Evolutionary conservation across 2,113 vertebrate species (phyloP), one percentile per base, ranked within the genome.

Genomic region (Leptobrachium leishanense): DNA sequence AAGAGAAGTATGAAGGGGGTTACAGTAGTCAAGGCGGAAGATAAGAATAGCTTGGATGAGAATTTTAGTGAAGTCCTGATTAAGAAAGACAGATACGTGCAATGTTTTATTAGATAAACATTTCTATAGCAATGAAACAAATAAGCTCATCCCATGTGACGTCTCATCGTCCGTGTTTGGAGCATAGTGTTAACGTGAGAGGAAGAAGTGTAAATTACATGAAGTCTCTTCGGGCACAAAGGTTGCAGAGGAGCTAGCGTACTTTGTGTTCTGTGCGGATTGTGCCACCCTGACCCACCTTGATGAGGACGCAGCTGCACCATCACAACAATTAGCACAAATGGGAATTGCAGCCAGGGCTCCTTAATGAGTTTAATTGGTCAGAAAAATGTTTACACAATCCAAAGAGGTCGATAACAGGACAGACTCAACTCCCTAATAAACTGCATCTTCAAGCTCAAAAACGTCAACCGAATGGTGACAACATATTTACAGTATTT

Each of bases 311-410:
- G 31, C 62, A 64, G 62, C 62, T 64, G 62, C 62, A 31, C 4
- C 2, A 7, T 64, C n/a, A 64, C 20, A 3, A 20, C 62, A 64
- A 64, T 64, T 64, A 64, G 7, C 20, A 64, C 62, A 31, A 64
- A 20, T 2, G 62, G 62, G 62, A 64, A 64, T 64, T 64, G 62
- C 62, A 31, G 20, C 62, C n/a, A 64, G 62, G n/a, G 62, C 15
- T 64, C 31, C 62, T 3, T 64, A 64, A 64, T 64, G 62, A 15
- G 62, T 39, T 20, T 64, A 64, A 64, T 64, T 64, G 62, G 62
- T 20, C 31, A 64, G n/a, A 64, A 64, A 31, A 64, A 64, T 39
- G 62, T 31, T 64, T 6, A 64, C 31, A 64, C 9, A 64, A 64
- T 5, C n/a, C 62, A 8, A 7, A 64, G 62, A 31, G n/a, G 20